Evolutionary conservation across 1,140 invertebrate species (phyloP), one percentile per base, ranked within the genome.

Genomic region (Lycorma delicatula): DNA sequence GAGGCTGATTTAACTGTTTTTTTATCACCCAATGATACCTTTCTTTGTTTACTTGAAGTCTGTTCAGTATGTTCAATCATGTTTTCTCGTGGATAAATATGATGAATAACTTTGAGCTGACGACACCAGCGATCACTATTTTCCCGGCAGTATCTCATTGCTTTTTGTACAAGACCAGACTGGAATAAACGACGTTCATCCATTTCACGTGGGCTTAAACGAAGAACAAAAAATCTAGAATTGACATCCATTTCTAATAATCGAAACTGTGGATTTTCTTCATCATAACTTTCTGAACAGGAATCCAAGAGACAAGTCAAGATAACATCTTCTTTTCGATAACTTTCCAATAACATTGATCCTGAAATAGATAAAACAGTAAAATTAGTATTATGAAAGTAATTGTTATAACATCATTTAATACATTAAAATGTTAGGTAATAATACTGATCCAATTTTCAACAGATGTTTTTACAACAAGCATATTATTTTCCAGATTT

Each of bases 181-280:
- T 60, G 55, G 27, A 63, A 63, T 18, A 62, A 25, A 20, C 59
- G 48, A 34, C 51, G 25, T 34, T 63, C 61, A 41, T 63, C 60
- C 4, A 49, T 26, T 6, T 61, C 60, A n/a, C 55, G 18, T 12
- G 31, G 53, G 26, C 56, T 46, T 1, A 53, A 29, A 20, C 52
- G 38, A 5, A 57, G 29, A 12, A 63, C 55, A 27, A 51, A 60
- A 31, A 63, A 63, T 28, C 56, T 60, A 6, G 60, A 64, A 36
- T 61, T 64, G 16, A 64, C 49, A 52, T 66, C 64, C 16, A 66
- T 62, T 61, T 66, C 64, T 7, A 66, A 51, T 23, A 66, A 54
- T 27, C 59, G 41, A 36, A 46, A 58, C 34, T 61, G 53, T 13
- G 22, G 27, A n/a, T 22, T 56, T 18, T 25, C 31, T 2, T 25